These are phyloP conservation scores for Diceros bicornis DNA, from an alignment of 2,797 vertebrate species.

Conservation along the genomic window DNA sequence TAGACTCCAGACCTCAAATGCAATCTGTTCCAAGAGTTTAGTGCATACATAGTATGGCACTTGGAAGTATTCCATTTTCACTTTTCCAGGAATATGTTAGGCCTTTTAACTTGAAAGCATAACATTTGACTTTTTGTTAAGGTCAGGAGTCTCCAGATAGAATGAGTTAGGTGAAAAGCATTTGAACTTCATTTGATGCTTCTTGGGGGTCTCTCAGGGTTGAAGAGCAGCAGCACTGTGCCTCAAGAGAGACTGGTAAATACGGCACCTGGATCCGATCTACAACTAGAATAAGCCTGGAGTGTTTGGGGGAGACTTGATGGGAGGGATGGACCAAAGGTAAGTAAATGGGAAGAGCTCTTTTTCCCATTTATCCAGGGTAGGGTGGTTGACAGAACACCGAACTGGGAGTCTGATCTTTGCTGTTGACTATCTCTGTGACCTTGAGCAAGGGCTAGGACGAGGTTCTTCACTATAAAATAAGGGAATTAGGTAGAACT, in stretches of 20 bases:
- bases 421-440: background rate
- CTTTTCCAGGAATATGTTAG: slow-evolving; percentile 59
- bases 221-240: slow-evolving; percentile 61
- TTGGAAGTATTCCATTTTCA: slow-evolving; percentile 58
- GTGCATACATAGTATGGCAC: background rate
- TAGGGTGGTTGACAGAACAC: background rate
- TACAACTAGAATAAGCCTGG: background rate
- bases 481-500: background rate
- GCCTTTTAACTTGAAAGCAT: slow-evolving; percentile 56
- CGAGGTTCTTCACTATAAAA: background rate
- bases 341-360: background rate
- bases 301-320: background rate
- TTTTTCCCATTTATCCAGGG: background rate
- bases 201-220: background rate
- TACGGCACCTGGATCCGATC: background rate
- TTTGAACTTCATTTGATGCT: slow-evolving; percentile 32
- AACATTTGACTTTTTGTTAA: slow-evolving; percentile 17
- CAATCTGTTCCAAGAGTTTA: background rate
- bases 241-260: background rate
- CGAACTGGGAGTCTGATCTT: background rate
- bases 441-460: background rate
- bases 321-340: background rate
- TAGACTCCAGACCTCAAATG: slow-evolving; percentile 53
- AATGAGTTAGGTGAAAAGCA: background rate
- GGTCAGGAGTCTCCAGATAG: slow-evolving; percentile 42